Percentiles rank a stretch among this genome's conserved stretches.
phyloP scores from a whole-genome alignment of 2,888 invertebrate genomes.

The Harmothoe impar region DNA sequence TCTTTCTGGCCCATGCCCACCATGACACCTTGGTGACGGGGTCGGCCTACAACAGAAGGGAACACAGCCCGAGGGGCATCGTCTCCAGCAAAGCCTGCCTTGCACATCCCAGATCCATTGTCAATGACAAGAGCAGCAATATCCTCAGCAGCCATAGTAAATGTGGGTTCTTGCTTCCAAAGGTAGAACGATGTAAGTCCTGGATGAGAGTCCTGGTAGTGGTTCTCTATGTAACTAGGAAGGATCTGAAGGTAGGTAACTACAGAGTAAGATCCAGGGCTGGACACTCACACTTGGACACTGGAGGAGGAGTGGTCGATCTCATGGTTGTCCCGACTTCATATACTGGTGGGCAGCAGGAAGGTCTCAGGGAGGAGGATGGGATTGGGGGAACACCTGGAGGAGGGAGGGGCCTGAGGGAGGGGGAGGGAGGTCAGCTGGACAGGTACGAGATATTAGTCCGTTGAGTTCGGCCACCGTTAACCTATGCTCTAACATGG shows the following conservation, averaged over 20 bases:
- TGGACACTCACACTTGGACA: neutral
- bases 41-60: conserved; percentile 77
- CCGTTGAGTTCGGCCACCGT: neutral
- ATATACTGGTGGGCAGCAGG: neutral
- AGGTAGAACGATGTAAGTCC: neutral
- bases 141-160: conserved; percentile 73
- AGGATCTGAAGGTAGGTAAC: neutral
- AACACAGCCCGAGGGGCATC: conserved; percentile 78
- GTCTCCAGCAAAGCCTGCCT: conserved; percentile 78
- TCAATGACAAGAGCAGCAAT: conserved; percentile 86
- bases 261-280: neutral
- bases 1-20: conserved; percentile 64
- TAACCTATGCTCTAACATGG: conserved; percentile 22
- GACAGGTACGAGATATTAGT: neutral
- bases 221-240: neutral
- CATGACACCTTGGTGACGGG: conserved; percentile 72
- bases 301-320: neutral
- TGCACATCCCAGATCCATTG: conserved; percentile 90
- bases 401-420: neutral
- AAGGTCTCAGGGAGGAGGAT: neutral
- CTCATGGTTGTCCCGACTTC: neutral
- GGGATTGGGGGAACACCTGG: neutral
- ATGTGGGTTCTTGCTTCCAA: neutral
- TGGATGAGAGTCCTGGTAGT: neutral
- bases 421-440: neutral